Conservation (phyloP, 2,888 invertebrate species). For the Selenia dentaria region DNA sequence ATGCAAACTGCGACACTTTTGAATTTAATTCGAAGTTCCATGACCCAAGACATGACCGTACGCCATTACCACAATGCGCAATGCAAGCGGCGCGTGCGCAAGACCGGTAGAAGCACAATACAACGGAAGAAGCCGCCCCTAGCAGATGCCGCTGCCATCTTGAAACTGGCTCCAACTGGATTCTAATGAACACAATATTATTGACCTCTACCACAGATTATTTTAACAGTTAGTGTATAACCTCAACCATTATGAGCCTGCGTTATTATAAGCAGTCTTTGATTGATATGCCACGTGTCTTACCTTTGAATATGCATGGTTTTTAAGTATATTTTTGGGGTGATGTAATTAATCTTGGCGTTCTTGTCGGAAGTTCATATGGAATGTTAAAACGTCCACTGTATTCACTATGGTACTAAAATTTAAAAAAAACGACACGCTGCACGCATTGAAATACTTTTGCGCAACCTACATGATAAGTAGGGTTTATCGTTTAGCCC, state of each 20-base stretch:
- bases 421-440: too few species aligned
- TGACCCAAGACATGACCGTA: conserved; percentile 34
- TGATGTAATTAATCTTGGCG: conserved; percentile 20
- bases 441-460: too few species aligned
- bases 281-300: conserved; percentile 49
- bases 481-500: too few species aligned
- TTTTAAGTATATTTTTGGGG: conserved; percentile 14
- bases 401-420: too few species aligned
- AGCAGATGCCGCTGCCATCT: conserved; percentile 70
- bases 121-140: conserved; percentile 80
- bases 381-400: not conserved
- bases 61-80: conserved; percentile 23
- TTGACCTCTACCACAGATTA: conserved; percentile 55
- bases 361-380: conserved; percentile 10
- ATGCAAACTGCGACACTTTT: not conserved
- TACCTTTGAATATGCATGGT: conserved; percentile 33
- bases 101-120: conserved; percentile 67
- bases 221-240: not conserved
- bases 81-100: conserved; percentile 73
- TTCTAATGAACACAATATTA: conserved; percentile 54
- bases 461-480: too few species aligned
- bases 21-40: conserved; percentile 20
- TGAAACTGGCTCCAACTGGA: conserved; percentile 47
- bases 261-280: conserved; percentile 43
- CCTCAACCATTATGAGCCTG: conserved; percentile 23